Conservation (phyloP, 2,113 vertebrate genomes). For the Reinhardtius hippoglossoides region DNA sequence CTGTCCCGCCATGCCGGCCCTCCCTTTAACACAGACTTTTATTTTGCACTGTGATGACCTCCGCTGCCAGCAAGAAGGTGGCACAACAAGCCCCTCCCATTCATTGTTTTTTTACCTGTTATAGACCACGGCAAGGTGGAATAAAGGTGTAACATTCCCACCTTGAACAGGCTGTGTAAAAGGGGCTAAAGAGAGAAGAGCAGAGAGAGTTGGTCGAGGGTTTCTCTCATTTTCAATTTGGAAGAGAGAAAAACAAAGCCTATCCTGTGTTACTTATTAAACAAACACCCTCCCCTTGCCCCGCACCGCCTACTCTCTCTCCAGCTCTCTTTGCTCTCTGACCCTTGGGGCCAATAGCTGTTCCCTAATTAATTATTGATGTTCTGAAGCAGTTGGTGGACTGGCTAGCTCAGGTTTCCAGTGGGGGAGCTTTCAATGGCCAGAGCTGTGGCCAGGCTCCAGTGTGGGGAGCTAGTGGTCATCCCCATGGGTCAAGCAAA, state of each 20-base stretch:
- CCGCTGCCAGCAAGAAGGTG: too few species aligned
- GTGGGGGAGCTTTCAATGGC: constrained; percentile 69
- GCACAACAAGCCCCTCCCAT: too few species aligned
- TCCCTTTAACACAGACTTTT: too few species aligned
- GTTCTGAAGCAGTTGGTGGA: constrained; percentile 86
- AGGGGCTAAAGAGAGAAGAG: too few species aligned
- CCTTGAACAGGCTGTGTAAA: background rate
- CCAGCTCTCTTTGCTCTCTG: constrained; percentile 77
- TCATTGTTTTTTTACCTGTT: background rate
- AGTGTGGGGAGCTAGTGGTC: constrained; percentile 71
- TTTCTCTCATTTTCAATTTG: constrained; percentile 51
- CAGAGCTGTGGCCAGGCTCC: constrained; percentile 68
- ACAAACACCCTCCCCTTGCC: constrained; percentile 47
- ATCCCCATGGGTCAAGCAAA: constrained; percentile 63
- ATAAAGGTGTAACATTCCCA: background rate
- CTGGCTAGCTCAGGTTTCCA: constrained; percentile 82
- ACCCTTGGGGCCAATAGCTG: constrained; percentile 86
- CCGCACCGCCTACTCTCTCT: constrained; percentile 34
- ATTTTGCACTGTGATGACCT: too few species aligned
- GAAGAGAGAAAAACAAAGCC: constrained; percentile 68
- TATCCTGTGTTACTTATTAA: constrained; percentile 80
- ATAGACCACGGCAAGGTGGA: background rate
- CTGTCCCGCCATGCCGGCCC: too few species aligned
- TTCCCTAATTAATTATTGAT: constrained; percentile 92
- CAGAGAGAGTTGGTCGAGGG: background rate